Conservation (phyloP, 2,797 vertebrate species). For the Chrosomus eos region DNA sequence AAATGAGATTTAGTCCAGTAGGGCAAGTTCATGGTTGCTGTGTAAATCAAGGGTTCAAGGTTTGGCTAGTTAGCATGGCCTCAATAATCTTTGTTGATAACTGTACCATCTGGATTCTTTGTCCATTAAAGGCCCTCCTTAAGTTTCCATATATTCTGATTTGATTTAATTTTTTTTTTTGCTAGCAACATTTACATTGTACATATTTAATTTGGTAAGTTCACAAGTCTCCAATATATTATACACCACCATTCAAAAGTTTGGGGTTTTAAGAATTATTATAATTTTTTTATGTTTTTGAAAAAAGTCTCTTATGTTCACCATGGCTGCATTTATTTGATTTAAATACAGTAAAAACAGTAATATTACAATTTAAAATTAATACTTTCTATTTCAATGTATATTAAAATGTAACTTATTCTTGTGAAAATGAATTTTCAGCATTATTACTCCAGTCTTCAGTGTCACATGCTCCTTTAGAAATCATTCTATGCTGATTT, state of each 20-base stretch:
- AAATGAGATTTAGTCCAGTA: neutral
- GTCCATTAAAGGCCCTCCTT: neutral
- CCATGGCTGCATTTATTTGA: too few species aligned
- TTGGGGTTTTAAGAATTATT: too few species aligned
- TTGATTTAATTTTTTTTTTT: neutral
- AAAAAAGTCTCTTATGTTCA: too few species aligned
- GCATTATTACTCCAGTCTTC: too few species aligned
- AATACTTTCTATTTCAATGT: too few species aligned
- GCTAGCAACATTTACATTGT: neutral
- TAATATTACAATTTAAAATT: too few species aligned
- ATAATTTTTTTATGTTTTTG: too few species aligned
- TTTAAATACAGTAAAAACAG: too few species aligned
- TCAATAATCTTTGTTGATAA: neutral
- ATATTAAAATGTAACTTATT: too few species aligned
- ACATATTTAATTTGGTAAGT: neutral
- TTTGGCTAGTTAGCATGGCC: neutral
- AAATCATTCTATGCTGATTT: too few species aligned
- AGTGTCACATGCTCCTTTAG: too few species aligned
- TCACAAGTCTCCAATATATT: neutral
- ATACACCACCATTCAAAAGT: neutral
- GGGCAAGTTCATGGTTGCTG: neutral
- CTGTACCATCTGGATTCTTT: neutral
- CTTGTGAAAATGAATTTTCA: too few species aligned
- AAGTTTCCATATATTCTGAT: neutral
- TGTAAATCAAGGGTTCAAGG: slow-evolving; percentile 5